These are phyloP conservation scores for Euura saliciscinereae DNA, from an alignment of 1,140 invertebrate genomes.

Conservation along the genomic window DNA sequence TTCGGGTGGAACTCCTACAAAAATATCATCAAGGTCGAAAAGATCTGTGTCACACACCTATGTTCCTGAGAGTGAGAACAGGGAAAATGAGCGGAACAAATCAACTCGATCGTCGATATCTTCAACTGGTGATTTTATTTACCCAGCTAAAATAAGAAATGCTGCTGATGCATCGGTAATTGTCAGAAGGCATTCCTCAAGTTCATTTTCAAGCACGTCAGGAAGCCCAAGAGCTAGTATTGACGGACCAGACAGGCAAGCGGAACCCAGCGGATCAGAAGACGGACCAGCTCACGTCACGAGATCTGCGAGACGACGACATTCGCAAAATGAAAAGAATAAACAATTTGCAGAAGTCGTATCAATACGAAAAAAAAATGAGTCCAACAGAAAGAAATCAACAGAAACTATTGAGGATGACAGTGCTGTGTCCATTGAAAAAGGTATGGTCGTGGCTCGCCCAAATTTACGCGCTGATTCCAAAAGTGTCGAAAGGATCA, in stretches of 20 bases:
- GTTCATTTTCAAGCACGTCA: constrained; percentile 78
- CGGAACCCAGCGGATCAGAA: constrained; percentile 17
- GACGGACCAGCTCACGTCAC: constrained; percentile 28
- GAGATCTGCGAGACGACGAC: constrained; percentile 34
- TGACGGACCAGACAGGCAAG: constrained; percentile 37
- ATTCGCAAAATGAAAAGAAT: constrained; percentile 34
- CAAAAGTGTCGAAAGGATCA: constrained; percentile 31
- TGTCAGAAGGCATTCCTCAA: constrained; percentile 79
- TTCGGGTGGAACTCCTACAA: constrained; percentile 29
- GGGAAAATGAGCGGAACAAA: constrained; percentile 56
- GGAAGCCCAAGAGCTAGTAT: constrained; percentile 58
- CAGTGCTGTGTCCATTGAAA: constrained; percentile 42
- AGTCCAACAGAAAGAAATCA: constrained; percentile 28
- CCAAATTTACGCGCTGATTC: constrained; percentile 27
- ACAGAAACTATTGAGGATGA: constrained; percentile 23
- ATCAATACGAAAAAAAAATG: constrained; percentile 32
- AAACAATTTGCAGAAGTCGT: constrained; percentile 13
- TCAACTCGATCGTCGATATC: constrained; percentile 49
- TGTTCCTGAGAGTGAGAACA: constrained; percentile 37
- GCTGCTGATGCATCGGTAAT: constrained; percentile 78
- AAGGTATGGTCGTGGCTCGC: constrained; percentile 32
- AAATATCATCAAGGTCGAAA: constrained; percentile 56
- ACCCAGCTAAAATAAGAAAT: constrained; percentile 62
- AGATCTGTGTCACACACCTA: constrained; percentile 55
- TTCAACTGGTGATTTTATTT: constrained; percentile 63